Evolutionary conservation across 2,113 vertebrate genomes (phyloP).

Genomic region (Tyto alba): DNA sequence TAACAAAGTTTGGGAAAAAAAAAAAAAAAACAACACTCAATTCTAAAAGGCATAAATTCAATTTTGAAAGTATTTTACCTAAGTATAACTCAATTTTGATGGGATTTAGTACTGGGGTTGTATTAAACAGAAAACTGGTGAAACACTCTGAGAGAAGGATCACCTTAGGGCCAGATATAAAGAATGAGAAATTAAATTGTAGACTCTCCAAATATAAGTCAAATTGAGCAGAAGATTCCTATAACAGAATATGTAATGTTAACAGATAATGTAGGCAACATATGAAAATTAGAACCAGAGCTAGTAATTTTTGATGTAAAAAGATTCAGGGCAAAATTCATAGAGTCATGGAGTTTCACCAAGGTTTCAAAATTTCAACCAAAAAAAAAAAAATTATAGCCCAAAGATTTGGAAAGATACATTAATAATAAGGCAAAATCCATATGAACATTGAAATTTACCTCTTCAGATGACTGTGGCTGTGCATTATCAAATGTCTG

Average conservation of each 20-base stretch:
- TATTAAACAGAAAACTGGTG: not conserved
- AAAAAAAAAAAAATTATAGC: not conserved
- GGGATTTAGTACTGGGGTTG: not conserved
- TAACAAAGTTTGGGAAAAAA: not conserved
- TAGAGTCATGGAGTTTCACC: not conserved
- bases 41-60: constrained; percentile 5
- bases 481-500: not conserved
- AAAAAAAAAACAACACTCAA: not conserved
- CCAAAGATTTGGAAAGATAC: not conserved
- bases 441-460: not conserved
- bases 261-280: not conserved
- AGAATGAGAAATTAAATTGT: constrained; percentile 13
- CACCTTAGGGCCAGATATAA: not conserved
- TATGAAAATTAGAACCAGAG: not conserved
- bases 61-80: constrained; percentile 21
- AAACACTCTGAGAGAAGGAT: not conserved
- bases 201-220: not conserved
- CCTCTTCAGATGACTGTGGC: not conserved
- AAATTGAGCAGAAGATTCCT: not conserved
- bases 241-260: not conserved
- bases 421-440: not conserved
- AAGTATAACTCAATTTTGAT: not conserved
- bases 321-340: not conserved
- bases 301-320: not conserved
- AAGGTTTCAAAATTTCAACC: not conserved